These are phyloP conservation scores for Semnornis frantzii DNA, from an alignment of 2,113 vertebrate species.

Conservation along the genomic window DNA sequence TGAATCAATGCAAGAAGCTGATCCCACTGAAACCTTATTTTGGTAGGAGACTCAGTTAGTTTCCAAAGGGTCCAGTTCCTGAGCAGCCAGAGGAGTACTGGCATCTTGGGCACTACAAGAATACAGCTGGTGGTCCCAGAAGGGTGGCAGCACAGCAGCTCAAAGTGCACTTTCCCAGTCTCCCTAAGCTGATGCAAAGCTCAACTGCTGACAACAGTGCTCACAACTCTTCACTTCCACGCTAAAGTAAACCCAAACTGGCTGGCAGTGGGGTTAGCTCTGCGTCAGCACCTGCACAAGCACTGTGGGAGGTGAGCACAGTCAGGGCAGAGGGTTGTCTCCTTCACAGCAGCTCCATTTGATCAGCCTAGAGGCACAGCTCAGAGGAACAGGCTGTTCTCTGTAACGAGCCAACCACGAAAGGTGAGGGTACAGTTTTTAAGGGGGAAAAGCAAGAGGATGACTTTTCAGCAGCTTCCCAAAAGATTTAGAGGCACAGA, in stretches of 20 bases:
- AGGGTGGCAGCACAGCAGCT: not conserved
- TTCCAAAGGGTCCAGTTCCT: not conserved
- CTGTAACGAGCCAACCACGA: not conserved
- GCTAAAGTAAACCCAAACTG: not conserved
- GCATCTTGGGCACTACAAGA: not conserved
- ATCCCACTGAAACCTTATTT: not conserved
- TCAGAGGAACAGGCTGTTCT: not conserved
- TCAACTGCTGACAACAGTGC: not conserved
- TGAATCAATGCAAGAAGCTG: not conserved
- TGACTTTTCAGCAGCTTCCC: not conserved
- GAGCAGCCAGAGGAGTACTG: not conserved
- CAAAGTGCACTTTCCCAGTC: not conserved
- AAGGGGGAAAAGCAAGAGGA: not conserved
- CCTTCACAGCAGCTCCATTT: not conserved
- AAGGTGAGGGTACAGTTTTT: not conserved
- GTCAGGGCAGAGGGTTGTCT: not conserved
- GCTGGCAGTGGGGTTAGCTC: not conserved
- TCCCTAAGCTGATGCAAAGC: not conserved
- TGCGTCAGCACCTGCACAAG: not conserved
- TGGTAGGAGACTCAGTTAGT: not conserved
- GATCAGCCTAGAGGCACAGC: not conserved
- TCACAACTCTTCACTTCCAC: not conserved
- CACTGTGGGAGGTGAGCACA: not conserved
- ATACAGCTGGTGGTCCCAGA: not conserved
- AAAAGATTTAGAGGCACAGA: conserved; percentile 9